Evolutionary conservation across 2,888 invertebrate genomes (phyloP), one percentile per base, ranked within the genome.

Genomic region (Watsonalla binaria): DNA sequence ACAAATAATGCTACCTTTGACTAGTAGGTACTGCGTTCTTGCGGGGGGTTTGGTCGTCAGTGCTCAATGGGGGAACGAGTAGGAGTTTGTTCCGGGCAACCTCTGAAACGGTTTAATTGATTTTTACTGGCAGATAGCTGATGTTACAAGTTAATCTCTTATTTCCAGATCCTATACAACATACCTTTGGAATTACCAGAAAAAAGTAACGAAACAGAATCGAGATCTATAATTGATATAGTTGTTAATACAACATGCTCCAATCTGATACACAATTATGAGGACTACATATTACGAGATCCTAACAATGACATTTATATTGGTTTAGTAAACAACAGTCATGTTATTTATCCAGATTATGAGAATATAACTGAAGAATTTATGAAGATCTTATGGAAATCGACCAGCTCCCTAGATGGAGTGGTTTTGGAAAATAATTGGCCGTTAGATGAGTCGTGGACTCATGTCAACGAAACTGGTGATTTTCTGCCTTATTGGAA

Each of bases 381-480:
- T 6, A 59, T 87, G 54, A 51, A 76, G 8, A 63, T 57, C 33
- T 62, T 88, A 51, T 87, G 87, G 87, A 37, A 59, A 1, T 81
- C 74, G 39, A 60, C 70, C 8, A 58, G 54, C 0, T 61, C 72
- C 9, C 54, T 82, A n/a, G 85, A 89, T 61, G 93, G 91, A 6
- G 69, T 92, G 45, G 59, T 92, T 24, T 73, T 93, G 51, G 86
- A 86, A 67, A 92, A 92, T 56, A 92, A 84, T 69, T 93, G 93
- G 93, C 93, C 93, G 8, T 62, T 86, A 35, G 90, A 90, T 51
- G 74, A 82, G 54, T 71, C 78, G 5, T 8, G 75, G 55, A 78
- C 92, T 74, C 53, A 76, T 63, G 56, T 80, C 42, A 82, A 87
- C 52, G 70, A 80, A 52, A 78, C 80, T 2, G 58, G 73, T 34